phyloP scores from a whole-genome alignment of 2,888 invertebrate genomes.

The Sphecodes monilicornis region DNA sequence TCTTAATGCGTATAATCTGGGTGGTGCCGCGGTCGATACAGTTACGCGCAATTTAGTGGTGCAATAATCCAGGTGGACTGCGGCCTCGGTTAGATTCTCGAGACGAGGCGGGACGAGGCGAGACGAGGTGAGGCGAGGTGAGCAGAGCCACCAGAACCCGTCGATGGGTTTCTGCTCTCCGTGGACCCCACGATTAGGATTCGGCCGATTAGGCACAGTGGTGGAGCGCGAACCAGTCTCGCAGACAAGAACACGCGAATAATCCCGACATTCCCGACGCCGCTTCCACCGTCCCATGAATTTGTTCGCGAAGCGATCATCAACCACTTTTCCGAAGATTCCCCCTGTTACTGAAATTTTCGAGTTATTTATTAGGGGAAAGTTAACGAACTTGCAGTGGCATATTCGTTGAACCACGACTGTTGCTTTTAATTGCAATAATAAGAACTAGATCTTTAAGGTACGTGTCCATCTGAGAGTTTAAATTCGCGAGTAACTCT shows the following conservation, averaged over 20 bases:
- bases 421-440: too few species aligned
- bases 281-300: too few species aligned
- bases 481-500: too few species aligned
- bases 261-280: neutral
- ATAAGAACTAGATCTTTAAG: too few species aligned
- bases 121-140: neutral
- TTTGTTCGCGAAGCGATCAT: neutral
- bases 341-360: neutral
- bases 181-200: neutral
- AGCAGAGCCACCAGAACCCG: neutral
- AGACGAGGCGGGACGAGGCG: neutral
- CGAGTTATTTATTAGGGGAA: too few species aligned
- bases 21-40: slow-evolving; percentile 60
- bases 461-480: too few species aligned
- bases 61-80: slow-evolving; percentile 54
- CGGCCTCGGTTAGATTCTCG: neutral
- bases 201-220: neutral
- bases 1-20: slow-evolving; percentile 65
- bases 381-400: too few species aligned
- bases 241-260: neutral
- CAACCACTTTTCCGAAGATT: neutral
- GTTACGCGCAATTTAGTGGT: slow-evolving; percentile 64
- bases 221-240: neutral
- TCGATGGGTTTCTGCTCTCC: neutral
- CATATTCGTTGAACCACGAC: too few species aligned